Conservation (phyloP, 2,888 invertebrate species). For the Morinoia aosen region DNA sequence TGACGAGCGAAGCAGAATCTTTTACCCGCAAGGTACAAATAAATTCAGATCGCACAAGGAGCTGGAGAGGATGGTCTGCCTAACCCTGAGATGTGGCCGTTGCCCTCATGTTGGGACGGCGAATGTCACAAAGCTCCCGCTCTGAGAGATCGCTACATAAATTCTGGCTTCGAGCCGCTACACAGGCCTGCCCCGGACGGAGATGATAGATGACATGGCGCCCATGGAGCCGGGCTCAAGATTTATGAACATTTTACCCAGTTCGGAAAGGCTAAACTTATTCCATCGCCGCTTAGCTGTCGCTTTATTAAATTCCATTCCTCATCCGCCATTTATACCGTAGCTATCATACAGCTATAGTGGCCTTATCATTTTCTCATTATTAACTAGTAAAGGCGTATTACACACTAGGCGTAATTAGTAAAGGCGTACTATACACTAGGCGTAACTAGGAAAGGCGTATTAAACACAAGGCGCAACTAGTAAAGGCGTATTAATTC, state of each 20-base stretch:
- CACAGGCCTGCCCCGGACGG: neutral
- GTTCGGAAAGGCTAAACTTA: constrained; percentile 4
- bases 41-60: neutral
- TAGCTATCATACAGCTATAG: too few species aligned
- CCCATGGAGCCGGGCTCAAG: neutral
- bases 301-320: neutral
- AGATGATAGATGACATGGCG: neutral
- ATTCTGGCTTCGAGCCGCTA: neutral
- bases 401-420: too few species aligned
- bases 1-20: neutral
- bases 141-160: neutral
- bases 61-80: neutral
- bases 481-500: too few species aligned
- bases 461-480: too few species aligned
- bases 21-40: neutral
- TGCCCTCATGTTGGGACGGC: neutral
- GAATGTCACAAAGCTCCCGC: neutral
- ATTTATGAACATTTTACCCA: constrained; percentile 12
- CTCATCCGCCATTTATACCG: neutral
- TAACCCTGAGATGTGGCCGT: neutral
- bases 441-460: too few species aligned
- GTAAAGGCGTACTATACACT: too few species aligned
- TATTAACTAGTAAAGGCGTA: too few species aligned
- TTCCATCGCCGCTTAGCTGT: neutral
- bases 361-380: too few species aligned